Conservation (phyloP, 37 sponge, comb jelly and placozoan species). For the Theonella swinhoei region DNA sequence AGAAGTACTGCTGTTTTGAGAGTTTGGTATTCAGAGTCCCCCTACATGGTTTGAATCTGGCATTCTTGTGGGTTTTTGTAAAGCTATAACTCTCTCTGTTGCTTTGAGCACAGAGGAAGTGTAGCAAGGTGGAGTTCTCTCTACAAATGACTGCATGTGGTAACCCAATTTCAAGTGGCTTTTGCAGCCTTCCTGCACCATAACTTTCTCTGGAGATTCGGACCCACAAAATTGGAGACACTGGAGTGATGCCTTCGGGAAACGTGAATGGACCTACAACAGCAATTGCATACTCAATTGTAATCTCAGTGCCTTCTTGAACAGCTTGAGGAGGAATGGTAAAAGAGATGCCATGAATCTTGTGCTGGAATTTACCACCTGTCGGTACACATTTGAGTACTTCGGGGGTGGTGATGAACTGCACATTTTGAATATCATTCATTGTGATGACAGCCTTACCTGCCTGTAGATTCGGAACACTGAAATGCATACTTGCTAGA, state of each 20-base stretch:
- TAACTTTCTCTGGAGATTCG: no score
- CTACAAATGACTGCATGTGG: background rate
- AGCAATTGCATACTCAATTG: background rate
- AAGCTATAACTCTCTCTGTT: background rate
- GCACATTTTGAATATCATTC: background rate
- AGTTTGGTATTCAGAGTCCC: background rate
- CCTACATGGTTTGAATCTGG: background rate
- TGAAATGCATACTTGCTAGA: background rate
- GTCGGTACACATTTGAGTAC: background rate
- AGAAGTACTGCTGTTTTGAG: background rate
- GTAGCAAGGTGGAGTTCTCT: background rate
- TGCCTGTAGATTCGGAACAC: background rate
- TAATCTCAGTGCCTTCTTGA: background rate
- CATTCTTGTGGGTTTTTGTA: background rate
- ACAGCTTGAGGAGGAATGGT: background rate
- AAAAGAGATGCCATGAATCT: background rate
- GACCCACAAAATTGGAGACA: background rate
- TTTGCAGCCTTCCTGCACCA: background rate
- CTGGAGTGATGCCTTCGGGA: background rate
- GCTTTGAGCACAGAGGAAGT: background rate
- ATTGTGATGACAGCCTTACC: background rate
- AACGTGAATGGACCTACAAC: background rate
- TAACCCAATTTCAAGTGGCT: background rate
- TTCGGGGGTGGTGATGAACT: background rate
- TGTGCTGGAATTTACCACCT: background rate